Evolutionary conservation across 1,140 invertebrate species (phyloP).

Genomic region (Drosophila pectinifera): DNA sequence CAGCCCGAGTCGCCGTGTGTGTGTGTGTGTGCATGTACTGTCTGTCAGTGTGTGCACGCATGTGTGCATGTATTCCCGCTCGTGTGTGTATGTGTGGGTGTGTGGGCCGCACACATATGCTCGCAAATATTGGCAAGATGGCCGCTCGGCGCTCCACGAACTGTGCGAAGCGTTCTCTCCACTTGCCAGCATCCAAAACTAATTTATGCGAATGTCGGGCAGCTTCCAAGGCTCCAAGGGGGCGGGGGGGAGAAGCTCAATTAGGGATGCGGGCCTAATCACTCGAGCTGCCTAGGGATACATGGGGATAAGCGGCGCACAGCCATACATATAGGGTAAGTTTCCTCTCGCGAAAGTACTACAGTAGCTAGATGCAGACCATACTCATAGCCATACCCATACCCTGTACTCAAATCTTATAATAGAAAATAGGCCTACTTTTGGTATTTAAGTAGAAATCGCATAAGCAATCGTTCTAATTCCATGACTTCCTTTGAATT

Average conservation of each 20-base stretch:
- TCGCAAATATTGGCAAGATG: slow-evolving; percentile 59
- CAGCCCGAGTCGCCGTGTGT: slow-evolving; percentile 18
- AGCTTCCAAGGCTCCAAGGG: neutral
- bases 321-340: neutral
- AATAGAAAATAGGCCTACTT: no score
- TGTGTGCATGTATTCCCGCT: neutral
- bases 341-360: neutral
- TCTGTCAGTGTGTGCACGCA: slow-evolving; percentile 18
- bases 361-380: neutral
- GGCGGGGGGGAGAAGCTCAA: neutral
- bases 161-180: slow-evolving; percentile 44
- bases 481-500: no score
- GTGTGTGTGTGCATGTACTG: slow-evolving; percentile 10
- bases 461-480: no score
- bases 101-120: slow-evolving; percentile 31
- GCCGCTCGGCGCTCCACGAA: slow-evolving; percentile 50
- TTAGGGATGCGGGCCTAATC: slow-evolving; percentile 21
- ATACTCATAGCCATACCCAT: no score
- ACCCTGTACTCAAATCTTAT: neutral
- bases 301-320: neutral
- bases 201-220: slow-evolving; percentile 67
- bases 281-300: slow-evolving; percentile 19
- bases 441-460: neutral
- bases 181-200: slow-evolving; percentile 71
- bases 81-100: slow-evolving; percentile 14